Percentiles rank a stretch among this genome's conserved stretches.
Evolutionary conservation across 2,888 invertebrate species (phyloP).

Genomic region (Aspidiotus destructor): DNA sequence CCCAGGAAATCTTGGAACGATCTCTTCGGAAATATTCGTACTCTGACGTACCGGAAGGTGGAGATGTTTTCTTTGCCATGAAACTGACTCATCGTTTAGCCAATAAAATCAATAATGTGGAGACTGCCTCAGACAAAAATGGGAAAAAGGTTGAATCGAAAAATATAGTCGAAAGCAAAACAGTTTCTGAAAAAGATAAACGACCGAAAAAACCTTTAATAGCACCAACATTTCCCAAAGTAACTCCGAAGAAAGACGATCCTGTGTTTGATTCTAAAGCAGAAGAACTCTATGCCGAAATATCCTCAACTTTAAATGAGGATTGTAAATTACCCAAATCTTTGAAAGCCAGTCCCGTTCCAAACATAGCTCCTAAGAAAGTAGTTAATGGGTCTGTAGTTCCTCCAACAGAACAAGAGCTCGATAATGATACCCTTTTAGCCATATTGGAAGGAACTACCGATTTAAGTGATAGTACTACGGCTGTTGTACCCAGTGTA

Average conservation of each 20-base stretch:
- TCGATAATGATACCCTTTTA: conserved; percentile 29
- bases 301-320: conserved; percentile 17
- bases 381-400: conserved; percentile 3
- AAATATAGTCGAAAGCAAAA: conserved; percentile 7
- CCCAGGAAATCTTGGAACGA: conserved; percentile 48
- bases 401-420: conserved; percentile 10
- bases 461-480: conserved; percentile 1
- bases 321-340: conserved; percentile 8
- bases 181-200: conserved; percentile 17
- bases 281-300: conserved; percentile 22
- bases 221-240: not conserved
- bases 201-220: not conserved
- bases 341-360: not conserved
- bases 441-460: conserved; percentile 28
- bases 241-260: not conserved
- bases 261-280: conserved; percentile 14
- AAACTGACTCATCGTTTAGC: conserved; percentile 48
- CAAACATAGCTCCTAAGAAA: conserved; percentile 9
- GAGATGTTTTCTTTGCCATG: conserved; percentile 47
- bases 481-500: not conserved
- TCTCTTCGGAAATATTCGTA: conserved; percentile 45
- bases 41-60: conserved; percentile 41
- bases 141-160: conserved; percentile 14
- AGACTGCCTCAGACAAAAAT: conserved; percentile 22
- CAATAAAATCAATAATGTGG: conserved; percentile 31